A percentile compares a stretch with the other conserved stretches of the same genome.
phyloP scores from a whole-genome alignment of 2,888 invertebrate genomes.

The Pyralis farinalis region DNA sequence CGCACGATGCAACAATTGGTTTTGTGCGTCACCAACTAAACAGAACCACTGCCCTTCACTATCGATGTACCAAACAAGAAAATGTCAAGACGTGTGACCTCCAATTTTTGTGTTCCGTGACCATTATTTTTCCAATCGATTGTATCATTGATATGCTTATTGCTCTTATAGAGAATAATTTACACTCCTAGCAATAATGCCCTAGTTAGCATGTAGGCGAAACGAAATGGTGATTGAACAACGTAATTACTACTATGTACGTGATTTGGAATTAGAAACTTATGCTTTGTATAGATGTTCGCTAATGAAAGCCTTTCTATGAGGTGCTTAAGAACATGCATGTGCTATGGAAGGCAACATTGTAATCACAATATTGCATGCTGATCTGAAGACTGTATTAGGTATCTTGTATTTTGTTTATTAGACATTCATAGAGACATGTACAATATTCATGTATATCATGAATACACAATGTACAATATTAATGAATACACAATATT shows the following conservation, averaged over 20 bases:
- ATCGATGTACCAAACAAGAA: conserved; percentile 50
- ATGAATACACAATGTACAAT: no score
- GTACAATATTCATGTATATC: no score
- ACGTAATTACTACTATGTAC: conserved; percentile 28
- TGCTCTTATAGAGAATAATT: conserved; percentile 6
- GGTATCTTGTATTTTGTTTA: no score
- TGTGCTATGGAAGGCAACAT: no score
- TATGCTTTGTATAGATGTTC: not conserved
- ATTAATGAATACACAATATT: no score
- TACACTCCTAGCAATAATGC: conserved; percentile 25
- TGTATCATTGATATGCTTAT: conserved; percentile 2
- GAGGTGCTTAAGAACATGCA: no score
- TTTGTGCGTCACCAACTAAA: conserved; percentile 31
- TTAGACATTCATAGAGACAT: no score
- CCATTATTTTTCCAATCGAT: conserved; percentile 20
- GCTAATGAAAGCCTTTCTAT: no score
- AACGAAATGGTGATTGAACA: conserved; percentile 52
- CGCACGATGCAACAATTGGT: conserved; percentile 11
- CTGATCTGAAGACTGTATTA: no score
- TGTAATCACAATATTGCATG: no score
- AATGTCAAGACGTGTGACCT: conserved; percentile 72
- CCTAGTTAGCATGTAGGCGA: conserved; percentile 50
- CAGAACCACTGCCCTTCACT: conserved; percentile 53
- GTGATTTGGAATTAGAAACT: conserved; percentile 11
- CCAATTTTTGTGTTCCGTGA: conserved; percentile 43